Evolutionary conservation across 2,113 vertebrate genomes (phyloP), one percentile per base, ranked within the genome.

Genomic region (Hippoglossus stenolepis): DNA sequence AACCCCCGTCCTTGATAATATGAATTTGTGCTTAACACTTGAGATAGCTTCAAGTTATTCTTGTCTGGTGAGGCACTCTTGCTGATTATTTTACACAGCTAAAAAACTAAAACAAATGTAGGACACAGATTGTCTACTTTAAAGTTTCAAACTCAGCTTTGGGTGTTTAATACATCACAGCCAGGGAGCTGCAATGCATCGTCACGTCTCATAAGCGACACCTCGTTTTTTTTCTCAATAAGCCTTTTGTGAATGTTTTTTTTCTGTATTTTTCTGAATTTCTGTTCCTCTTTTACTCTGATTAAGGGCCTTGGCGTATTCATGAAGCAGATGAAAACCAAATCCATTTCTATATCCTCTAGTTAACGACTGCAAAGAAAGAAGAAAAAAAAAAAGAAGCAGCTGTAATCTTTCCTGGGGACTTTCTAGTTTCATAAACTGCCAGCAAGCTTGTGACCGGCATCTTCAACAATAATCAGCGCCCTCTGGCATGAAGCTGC

Each of bases 161-260:
- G 76, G 65, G 70, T 74, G 47, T 68, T 82, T 68, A 85, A 84
- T 51, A 74, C 53, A 83, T 74, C 59, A 77, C 47, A 79, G 77
- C 17, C 56, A 65, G 67, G 47, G 24, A 49, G 61, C 67, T 18
- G 12, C 74, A 31, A 31, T 31, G 31, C 31, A 79, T 79, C 49
- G 59, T 43, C 31, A 23, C 21, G 47, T 75, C 70, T 80, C 51
- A 66, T 65, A 70, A 75, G 57, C 1, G 5, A 69, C 64, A 71
- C 58, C 59, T 83, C 70, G 31, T 31, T 31, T 47, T 73, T 75
- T 64, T 35, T 45, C 77, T 21, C 20, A 18, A 65, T 21, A 5
- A 71, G 21, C 28, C 31, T 73, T 65, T 51, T 35, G 26, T 38
- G 67, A 21, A 56, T 62, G 15, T 72, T 47, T 65, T 47, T 65